A percentile compares a stretch with the other conserved stretches of the same genome.
phyloP scores from a whole-genome alignment of 2,888 invertebrate genomes.

The Tortricodes alternella region DNA sequence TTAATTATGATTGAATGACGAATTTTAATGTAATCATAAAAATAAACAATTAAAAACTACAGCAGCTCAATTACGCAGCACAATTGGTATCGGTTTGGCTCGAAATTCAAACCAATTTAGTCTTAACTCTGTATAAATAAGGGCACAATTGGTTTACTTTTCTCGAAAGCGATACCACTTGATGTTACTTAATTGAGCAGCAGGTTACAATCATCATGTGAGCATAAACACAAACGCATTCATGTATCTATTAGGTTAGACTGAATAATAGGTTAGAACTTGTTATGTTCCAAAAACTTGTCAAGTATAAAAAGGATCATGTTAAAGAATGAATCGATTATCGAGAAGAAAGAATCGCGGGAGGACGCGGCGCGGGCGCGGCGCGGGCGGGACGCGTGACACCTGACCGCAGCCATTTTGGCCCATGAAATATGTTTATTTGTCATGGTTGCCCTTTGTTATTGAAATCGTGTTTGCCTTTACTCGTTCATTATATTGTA shows the following conservation, averaged over 20 bases:
- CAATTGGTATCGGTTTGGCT: too few relatives aligned
- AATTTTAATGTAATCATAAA: too few relatives aligned
- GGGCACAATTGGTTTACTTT: too few relatives aligned
- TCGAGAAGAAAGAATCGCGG: slow-evolving; percentile 61
- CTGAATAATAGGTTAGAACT: background rate
- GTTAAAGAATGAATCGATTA: slow-evolving; percentile 77
- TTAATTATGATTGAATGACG: slow-evolving; percentile 56
- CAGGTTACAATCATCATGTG: too few relatives aligned
- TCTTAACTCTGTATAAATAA: too few relatives aligned
- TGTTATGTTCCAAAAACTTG: slow-evolving; percentile 34
- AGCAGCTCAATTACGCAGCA: too few relatives aligned
- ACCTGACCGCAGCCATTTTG: slow-evolving; percentile 82
- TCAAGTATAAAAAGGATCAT: slow-evolving; percentile 59
- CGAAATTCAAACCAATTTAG: too few relatives aligned
- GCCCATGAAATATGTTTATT: slow-evolving; percentile 83
- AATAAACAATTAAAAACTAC: too few relatives aligned
- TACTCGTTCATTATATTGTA: slow-evolving; percentile 82
- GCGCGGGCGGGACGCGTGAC: slow-evolving; percentile 64
- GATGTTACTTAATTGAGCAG: too few relatives aligned
- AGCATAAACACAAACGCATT: too few relatives aligned
- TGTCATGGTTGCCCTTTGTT: slow-evolving; percentile 80
- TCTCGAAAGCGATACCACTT: too few relatives aligned
- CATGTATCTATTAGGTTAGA: too few relatives aligned
- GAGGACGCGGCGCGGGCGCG: slow-evolving; percentile 43
- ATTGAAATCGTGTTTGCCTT: slow-evolving; percentile 83